phyloP scores from a whole-genome alignment of 2,888 invertebrate genomes.

The Meganola albula region DNA sequence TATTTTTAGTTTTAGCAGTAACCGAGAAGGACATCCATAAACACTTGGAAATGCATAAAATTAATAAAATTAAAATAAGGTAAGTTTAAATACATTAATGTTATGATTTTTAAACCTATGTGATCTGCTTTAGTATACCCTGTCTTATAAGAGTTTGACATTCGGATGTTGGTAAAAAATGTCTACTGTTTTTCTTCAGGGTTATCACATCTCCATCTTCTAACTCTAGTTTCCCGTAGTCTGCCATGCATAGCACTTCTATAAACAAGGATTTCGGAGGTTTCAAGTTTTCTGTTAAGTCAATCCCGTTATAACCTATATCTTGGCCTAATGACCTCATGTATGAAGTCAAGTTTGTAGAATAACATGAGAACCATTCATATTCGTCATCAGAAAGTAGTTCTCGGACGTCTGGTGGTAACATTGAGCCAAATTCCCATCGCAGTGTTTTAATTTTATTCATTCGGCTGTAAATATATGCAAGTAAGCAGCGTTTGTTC shows the following conservation, averaged over 20 bases:
- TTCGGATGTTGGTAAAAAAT: slow-evolving; percentile 91
- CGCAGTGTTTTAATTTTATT: slow-evolving; percentile 89
- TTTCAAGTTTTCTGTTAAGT: slow-evolving; percentile 90
- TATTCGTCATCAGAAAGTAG: slow-evolving; percentile 89
- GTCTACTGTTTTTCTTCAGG: slow-evolving; percentile 93
- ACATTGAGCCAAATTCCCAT: slow-evolving; percentile 96
- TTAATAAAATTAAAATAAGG: neutral
- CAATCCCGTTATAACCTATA: slow-evolving; percentile 82
- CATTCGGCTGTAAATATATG: slow-evolving; percentile 90
- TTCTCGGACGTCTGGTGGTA: slow-evolving; percentile 90
- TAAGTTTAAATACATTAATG: neutral
- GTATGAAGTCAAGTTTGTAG: slow-evolving; percentile 88
- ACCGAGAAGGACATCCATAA: too few relatives aligned
- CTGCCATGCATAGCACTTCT: slow-evolving; percentile 92
- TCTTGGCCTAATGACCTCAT: slow-evolving; percentile 93
- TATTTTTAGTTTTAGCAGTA: too few relatives aligned
- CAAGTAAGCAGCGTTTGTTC: slow-evolving; percentile 92
- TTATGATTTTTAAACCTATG: too few relatives aligned
- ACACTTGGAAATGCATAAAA: too few relatives aligned
- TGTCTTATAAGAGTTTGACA: slow-evolving; percentile 94
- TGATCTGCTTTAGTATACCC: slow-evolving; percentile 89
- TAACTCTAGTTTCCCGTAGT: slow-evolving; percentile 96
- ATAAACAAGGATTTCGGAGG: slow-evolving; percentile 96
- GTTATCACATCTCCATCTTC: slow-evolving; percentile 94
- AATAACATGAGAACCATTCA: slow-evolving; percentile 93